Conservation (phyloP, 1,140 invertebrate genomes). For the Drosophila dunni region DNA sequence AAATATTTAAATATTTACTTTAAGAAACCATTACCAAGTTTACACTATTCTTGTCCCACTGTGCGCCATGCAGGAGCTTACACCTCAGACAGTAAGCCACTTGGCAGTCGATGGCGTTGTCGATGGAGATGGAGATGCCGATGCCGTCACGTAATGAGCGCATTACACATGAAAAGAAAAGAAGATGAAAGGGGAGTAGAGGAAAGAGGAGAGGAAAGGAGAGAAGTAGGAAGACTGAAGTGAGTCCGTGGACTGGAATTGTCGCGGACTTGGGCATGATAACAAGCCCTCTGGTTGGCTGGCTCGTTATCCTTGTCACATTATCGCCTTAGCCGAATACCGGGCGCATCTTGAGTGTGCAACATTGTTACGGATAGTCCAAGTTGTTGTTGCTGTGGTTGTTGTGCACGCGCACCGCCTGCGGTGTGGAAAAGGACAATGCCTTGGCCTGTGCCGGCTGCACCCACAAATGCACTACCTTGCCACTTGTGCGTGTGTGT, state of each 20-base stretch:
- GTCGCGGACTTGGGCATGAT: constrained; percentile 43
- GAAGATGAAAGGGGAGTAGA: background rate
- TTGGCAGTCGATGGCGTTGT: constrained; percentile 51
- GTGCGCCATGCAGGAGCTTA: background rate
- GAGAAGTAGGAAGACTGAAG: background rate
- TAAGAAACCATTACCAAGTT: too few species aligned
- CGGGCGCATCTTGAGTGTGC: constrained; percentile 72
- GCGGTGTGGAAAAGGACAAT: constrained; percentile 66
- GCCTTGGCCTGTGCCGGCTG: constrained; percentile 4
- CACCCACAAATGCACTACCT: constrained; percentile 10
- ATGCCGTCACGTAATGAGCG: constrained; percentile 80
- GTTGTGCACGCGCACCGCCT: constrained; percentile 71
- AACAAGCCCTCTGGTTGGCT: constrained; percentile 60
- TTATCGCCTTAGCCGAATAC: constrained; percentile 80
- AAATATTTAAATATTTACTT: too few species aligned
- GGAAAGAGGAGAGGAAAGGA: constrained; percentile 15
- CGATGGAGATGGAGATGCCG: constrained; percentile 59
- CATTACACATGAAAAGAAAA: constrained; percentile 64
- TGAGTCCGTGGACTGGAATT: constrained; percentile 7
- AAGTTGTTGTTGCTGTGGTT: constrained; percentile 32
- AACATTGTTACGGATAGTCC: constrained; percentile 75
- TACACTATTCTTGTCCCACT: background rate
- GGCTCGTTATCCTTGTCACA: constrained; percentile 80
- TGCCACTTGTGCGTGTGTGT: constrained; percentile 51
- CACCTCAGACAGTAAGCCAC: constrained; percentile 35